Base-by-base conservation (phyloP, 2,113 vertebrate species). In the Gymnogyps californianus region DNA sequence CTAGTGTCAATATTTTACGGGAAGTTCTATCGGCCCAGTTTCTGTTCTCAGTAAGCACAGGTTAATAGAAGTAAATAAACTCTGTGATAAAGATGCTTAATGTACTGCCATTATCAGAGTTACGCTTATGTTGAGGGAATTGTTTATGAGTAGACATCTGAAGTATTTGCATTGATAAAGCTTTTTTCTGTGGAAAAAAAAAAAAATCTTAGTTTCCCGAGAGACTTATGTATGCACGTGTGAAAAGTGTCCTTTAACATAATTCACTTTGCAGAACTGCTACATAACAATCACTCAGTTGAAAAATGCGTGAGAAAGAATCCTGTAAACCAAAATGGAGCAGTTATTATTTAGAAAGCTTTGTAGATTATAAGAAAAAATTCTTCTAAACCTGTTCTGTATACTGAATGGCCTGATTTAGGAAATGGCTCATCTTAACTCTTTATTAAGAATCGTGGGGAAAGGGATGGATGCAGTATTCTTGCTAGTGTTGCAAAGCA, bases 1-100 rank as follows among this genome's bases (percentile, higher is more conserved):
- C 58, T 93, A 9, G 1, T 83, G 91, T 92, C 93, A 93, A 17
- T 96, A 81, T 86, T 79, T 87, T 70, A 58, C 54, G 91, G 87
- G 77, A 91, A 93, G 85, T 78, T 14, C 83, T 40, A 44, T 93
- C 54, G 85, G 91, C 38, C 13, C 32, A 6, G 57, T 58, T 91
- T 36, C 74, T 94, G 62, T 65, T 96, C 87, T 92, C 80, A 92
- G 5, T 81, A 86, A 87, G 29, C 64, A 38, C 32, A 84, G 57
- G 54, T 49, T 89, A 85, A 72, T 62, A 82, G 85, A 71, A 88
- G 52, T 65, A 81, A 96, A 91, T 96, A 94, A 96, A 89, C 76
- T 79, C 58, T 65, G 47, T 82, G 77, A 38, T 58, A 55, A 55
- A 52, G 74, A 18, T 84, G 61, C 47, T 83, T 77, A 94, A 54